These are phyloP conservation scores for Mimumesa dahlbomi DNA, from an alignment of 2,888 invertebrate genomes.

Conservation along the genomic window DNA sequence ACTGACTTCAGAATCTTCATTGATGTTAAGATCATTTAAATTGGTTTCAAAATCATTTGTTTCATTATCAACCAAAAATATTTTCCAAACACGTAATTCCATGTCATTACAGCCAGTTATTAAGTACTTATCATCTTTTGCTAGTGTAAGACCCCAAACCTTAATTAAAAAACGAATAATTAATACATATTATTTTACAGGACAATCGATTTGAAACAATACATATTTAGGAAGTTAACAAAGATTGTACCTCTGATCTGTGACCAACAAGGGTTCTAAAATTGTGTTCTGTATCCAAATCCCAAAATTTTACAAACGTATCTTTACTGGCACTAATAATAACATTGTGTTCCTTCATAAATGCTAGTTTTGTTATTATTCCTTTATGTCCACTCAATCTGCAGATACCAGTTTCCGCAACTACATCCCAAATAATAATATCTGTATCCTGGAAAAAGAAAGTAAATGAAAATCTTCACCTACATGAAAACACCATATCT, in stretches of 20 bases:
- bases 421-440: slow-evolving; percentile 96
- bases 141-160: slow-evolving; percentile 92
- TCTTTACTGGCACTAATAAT: slow-evolving; percentile 94
- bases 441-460: slow-evolving; percentile 95
- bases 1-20: slow-evolving; percentile 82
- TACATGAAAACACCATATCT: neutral
- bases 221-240: neutral
- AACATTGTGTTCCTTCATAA: slow-evolving; percentile 85
- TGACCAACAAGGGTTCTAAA: slow-evolving; percentile 97
- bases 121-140: slow-evolving; percentile 90
- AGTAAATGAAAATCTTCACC: neutral
- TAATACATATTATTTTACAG: slow-evolving; percentile 14
- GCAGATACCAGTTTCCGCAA: slow-evolving; percentile 94
- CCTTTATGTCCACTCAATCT: slow-evolving; percentile 96
- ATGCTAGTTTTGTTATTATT: slow-evolving; percentile 90
- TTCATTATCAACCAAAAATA: slow-evolving; percentile 82
- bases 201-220: slow-evolving; percentile 5
- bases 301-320: slow-evolving; percentile 98
- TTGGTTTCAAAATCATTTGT: slow-evolving; percentile 78
- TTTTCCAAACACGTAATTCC: slow-evolving; percentile 92
- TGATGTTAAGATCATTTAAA: slow-evolving; percentile 82
- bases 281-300: slow-evolving; percentile 95
- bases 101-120: slow-evolving; percentile 94
- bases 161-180: slow-evolving; percentile 72
- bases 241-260: slow-evolving; percentile 86